phyloP scores from a whole-genome alignment of 2,888 invertebrate genomes.

The Drosophila pseudotakahashii region DNA sequence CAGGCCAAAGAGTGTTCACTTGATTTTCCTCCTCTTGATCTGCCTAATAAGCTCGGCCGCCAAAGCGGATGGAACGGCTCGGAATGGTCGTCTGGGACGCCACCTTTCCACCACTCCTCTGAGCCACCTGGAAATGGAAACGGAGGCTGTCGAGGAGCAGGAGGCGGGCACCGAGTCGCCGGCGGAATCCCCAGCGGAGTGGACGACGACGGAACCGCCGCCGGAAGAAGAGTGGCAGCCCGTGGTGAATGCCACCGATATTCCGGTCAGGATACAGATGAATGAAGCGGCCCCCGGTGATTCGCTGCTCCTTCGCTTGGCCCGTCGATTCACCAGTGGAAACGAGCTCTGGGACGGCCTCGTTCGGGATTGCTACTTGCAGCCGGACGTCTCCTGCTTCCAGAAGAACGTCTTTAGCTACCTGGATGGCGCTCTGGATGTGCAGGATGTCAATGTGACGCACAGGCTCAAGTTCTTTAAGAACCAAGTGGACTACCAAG shows the following conservation, averaged over 20 bases:
- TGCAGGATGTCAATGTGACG: constrained; percentile 88
- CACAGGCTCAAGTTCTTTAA: constrained; percentile 88
- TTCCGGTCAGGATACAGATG: constrained; percentile 11
- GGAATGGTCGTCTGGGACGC: constrained; percentile 34
- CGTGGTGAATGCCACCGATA: constrained; percentile 48
- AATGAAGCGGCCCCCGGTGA: constrained; percentile 56
- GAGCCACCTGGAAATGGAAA: constrained; percentile 27
- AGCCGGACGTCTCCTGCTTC: constrained; percentile 89
- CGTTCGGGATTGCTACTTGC: constrained; percentile 88
- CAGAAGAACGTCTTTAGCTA: constrained; percentile 91
- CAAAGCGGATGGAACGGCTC: constrained; percentile 52
- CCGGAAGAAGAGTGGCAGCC: constrained; percentile 70
- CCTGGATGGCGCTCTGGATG: constrained; percentile 88
- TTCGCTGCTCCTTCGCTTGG: constrained; percentile 74
- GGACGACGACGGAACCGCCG: constrained; percentile 11
- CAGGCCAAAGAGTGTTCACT: constrained; percentile 25
- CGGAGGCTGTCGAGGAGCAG: constrained; percentile 13
- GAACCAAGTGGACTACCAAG: constrained; percentile 87
- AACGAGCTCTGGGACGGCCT: constrained; percentile 91
- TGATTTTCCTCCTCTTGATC: constrained; percentile 43
- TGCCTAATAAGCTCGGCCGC: constrained; percentile 46
- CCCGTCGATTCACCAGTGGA: constrained; percentile 84
- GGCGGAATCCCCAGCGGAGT: constrained; percentile 13
- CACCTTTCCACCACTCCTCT: constrained; percentile 56
- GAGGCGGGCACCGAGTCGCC: constrained; percentile 9